Percentiles rank a stretch among this genome's conserved stretches.
Evolutionary conservation across 2,113 vertebrate genomes (phyloP).

Genomic region (Trichomycterus rosablanca): DNA sequence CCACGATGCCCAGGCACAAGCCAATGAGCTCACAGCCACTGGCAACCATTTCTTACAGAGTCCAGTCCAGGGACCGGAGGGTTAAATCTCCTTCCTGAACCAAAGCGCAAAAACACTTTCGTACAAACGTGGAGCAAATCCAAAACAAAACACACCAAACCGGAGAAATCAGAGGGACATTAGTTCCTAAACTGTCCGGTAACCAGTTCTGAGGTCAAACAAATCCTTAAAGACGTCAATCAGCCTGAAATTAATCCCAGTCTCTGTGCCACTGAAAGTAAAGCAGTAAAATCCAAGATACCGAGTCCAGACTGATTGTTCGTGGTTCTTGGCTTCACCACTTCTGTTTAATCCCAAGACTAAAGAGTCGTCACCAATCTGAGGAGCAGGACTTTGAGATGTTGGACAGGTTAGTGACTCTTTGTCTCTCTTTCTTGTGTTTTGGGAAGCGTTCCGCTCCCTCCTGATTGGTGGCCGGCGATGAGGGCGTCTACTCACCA

Average conservation of each 20-base stretch:
- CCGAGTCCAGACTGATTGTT: too few relatives aligned
- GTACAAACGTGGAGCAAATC: too few relatives aligned
- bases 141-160: neutral
- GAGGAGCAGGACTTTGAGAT: too few relatives aligned
- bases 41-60: slow-evolving; percentile 66
- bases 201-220: too few relatives aligned
- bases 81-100: too few relatives aligned
- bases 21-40: slow-evolving; percentile 69
- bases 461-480: slow-evolving; percentile 53
- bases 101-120: too few relatives aligned
- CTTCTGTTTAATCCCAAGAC: neutral
- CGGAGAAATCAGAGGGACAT: neutral
- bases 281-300: too few relatives aligned
- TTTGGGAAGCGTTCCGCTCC: slow-evolving; percentile 48
- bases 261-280: too few relatives aligned
- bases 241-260: too few relatives aligned
- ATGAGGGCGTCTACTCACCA: slow-evolving; percentile 56
- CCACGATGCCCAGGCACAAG: slow-evolving; percentile 69
- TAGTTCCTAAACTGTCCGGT: neutral
- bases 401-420: neutral
- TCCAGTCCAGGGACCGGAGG: too few relatives aligned
- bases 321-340: too few relatives aligned
- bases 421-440: slow-evolving; percentile 43
- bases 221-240: too few relatives aligned
- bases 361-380: neutral